Conservation (phyloP, 2,888 invertebrate genomes). For the Apotomis turbidana region DNA sequence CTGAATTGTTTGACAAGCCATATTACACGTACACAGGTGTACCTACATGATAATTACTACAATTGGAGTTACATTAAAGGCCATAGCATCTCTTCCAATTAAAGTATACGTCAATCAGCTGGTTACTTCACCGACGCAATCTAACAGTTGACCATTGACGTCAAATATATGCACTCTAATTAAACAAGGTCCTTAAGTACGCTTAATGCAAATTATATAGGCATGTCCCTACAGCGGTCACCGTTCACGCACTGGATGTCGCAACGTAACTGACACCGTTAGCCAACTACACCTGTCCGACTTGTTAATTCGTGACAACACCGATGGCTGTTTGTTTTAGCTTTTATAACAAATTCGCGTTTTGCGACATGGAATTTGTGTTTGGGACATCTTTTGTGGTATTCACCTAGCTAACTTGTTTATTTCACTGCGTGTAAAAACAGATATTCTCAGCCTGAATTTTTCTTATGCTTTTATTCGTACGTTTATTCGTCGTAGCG, state of each 20-base stretch:
- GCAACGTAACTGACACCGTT: constrained; percentile 52
- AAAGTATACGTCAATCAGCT: no score
- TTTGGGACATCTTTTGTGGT: background rate
- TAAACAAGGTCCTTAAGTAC: constrained; percentile 20
- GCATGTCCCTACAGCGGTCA: constrained; percentile 55
- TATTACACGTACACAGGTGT: no score
- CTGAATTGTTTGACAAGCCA: no score
- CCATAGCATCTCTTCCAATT: no score
- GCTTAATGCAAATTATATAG: constrained; percentile 51
- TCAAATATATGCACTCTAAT: constrained; percentile 17
- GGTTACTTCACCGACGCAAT: no score
- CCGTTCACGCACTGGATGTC: constrained; percentile 51
- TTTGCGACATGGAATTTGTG: background rate
- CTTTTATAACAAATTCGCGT: constrained; percentile 16
- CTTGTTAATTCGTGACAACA: constrained; percentile 42
- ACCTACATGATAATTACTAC: no score
- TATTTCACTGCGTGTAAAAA: no score
- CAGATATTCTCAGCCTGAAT: no score
- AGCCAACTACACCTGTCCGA: constrained; percentile 43
- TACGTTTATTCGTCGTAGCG: no score
- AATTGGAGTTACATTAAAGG: no score
- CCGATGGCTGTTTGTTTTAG: constrained; percentile 25
- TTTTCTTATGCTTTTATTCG: no score
- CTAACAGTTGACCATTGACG: background rate
- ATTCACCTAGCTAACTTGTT: no score